Evolutionary conservation across 2,113 vertebrate species (phyloP), one percentile per base, ranked within the genome.

Genomic region (Romanogobio albipinnatus): DNA sequence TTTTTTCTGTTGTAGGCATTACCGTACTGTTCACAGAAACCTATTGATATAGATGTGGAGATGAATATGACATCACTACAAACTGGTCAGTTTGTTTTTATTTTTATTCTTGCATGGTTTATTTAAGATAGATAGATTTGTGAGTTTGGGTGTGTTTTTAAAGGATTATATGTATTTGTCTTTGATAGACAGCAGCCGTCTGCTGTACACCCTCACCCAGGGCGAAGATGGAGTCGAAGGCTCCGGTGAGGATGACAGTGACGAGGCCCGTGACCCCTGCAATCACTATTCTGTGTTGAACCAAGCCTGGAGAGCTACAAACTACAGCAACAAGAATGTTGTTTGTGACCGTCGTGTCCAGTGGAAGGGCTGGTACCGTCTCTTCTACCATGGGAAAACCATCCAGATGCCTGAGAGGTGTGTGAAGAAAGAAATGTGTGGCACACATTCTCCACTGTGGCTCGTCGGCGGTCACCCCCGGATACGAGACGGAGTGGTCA

Each of bases 401-500:
- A 70, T 92, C 59, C 90, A 91, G 61, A 93, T 92, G 91, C 92
- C 91, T 1, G 91, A 90, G 74, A 62, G 68, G 70, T 93, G 92
- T 1, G 68, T 92, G 26, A 84, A 76, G 3, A 26, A 29, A 2
- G 66, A 93, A 22, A 87, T 47, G 9, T 93, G 91, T 14, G 80
- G 91, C 17, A 91, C 91, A 2, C 76, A 90, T 5, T 29, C 90
- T 11, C 90, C 90, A 0, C 86, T 93, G 82, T 93, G 92, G 91
- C 83, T 92, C 43, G 84, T 79, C 0, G 74, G 90, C 1, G 45
- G 85, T 36, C 91, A 90, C 29, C 90, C 90, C 2, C 85, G 14
- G 45, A 89, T 66, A 11, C 71, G 70, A 36, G 61, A 92, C 0
- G 90, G 90, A 15, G 66, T 92, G 15, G 89, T 92, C 77, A 91